These are phyloP conservation scores for Laticauda colubrina DNA, from an alignment of 2,113 vertebrate species.

Conservation along the genomic window DNA sequence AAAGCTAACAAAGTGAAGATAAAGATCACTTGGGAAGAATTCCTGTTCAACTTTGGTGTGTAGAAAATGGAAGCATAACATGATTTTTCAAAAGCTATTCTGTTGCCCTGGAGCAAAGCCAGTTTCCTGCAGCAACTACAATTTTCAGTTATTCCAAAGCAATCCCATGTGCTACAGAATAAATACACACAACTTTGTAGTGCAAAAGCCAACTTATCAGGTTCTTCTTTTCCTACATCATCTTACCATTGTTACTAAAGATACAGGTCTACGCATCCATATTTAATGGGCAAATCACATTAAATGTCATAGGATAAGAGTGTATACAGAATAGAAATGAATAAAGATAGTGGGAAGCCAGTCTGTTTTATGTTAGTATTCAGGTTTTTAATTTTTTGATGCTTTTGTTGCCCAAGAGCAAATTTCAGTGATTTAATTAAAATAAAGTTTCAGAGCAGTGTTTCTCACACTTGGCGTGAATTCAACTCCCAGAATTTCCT, in stretches of 20 bases:
- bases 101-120: conserved; percentile 7
- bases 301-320: not conserved
- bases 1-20: not conserved
- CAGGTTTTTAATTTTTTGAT: not conserved
- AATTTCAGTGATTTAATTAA: not conserved
- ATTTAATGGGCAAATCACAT: not conserved
- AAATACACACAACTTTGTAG: not conserved
- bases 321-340: not conserved
- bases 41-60: not conserved
- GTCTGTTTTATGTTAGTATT: not conserved
- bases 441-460: not conserved
- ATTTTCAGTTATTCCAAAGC: conserved; percentile 18
- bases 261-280: not conserved
- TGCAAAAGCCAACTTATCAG: not conserved
- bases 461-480: not conserved
- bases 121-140: conserved; percentile 11
- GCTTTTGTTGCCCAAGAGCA: not conserved
- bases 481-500: not conserved
- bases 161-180: not conserved
- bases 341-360: not conserved
- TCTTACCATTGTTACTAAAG: not conserved
- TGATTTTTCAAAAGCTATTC: not conserved
- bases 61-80: not conserved
- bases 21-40: conserved; percentile 2
- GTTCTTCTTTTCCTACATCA: conserved; percentile 6